phyloP scores from a whole-genome alignment of 2,888 invertebrate genomes.

The Hanleya hanleyi region DNA sequence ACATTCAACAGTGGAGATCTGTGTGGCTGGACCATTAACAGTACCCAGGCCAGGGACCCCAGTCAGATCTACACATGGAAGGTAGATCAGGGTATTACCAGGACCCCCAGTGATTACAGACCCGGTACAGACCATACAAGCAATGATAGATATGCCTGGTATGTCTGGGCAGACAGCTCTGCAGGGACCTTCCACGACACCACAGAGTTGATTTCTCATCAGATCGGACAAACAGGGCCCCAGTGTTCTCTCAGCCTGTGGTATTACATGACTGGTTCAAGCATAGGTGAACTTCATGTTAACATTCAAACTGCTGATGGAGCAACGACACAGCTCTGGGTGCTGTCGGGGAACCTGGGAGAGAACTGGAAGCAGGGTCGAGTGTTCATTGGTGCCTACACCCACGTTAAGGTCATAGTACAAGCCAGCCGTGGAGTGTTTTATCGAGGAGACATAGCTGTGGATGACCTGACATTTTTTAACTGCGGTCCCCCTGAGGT shows the following conservation, averaged over 20 bases:
- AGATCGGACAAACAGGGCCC: conserved; percentile 45
- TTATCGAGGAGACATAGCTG: conserved; percentile 52
- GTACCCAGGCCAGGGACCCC: conserved; percentile 5
- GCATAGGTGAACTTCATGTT: not conserved
- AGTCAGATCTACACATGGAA: conserved; percentile 51
- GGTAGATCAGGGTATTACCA: conserved; percentile 32
- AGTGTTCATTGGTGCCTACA: conserved; percentile 52
- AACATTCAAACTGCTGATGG: conserved; percentile 20
- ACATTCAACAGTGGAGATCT: conserved; percentile 46
- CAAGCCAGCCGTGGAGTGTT: conserved; percentile 48
- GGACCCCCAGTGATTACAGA: conserved; percentile 29
- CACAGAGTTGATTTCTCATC: conserved; percentile 20
- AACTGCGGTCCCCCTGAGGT: conserved; percentile 53
- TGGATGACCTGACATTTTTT: conserved; percentile 56
- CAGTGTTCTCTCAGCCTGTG: conserved; percentile 46
- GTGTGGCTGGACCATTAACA: conserved; percentile 50
- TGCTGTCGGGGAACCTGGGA: conserved; percentile 42
- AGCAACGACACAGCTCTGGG: conserved; percentile 38
- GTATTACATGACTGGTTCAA: conserved; percentile 34
- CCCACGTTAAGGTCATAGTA: conserved; percentile 42
- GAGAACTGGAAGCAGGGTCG: conserved; percentile 43
- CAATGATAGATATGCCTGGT: conserved; percentile 40
- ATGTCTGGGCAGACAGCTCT: conserved; percentile 53
- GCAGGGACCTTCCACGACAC: conserved; percentile 36
- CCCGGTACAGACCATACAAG: conserved; percentile 43